Base-by-base conservation (phyloP, 37 sponge, comb jelly and placozoan genomes). In the Bolinopsis microptera region DNA sequence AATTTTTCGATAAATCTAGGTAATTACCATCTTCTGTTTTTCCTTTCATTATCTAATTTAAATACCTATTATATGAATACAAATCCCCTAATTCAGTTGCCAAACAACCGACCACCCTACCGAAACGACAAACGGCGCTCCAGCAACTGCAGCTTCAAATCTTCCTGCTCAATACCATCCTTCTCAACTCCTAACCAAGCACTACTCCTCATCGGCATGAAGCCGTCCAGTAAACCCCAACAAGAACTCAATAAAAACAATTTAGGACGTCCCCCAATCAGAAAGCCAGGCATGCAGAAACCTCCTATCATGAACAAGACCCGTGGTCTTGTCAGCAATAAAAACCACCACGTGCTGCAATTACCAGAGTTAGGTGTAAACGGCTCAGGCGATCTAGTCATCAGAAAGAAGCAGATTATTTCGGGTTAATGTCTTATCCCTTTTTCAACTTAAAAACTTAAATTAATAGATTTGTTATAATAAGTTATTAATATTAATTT, bases 101-200 rank as follows among this genome's bases (percentile, higher is more conserved):
- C 36, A 3, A 27, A 35, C 5, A 86, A 86, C 22, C 41, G 90
- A 86, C 90, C 90, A 40, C 26, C 26, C 2, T 72, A 72, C 26
- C 90, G 90, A 2, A 24, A 28, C 48, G 90, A 86, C 1, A 39
- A 86, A 34, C 25, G 61, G 0, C 32, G 90, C 8, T 86, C 26
- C 28, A 86, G 90, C 35, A 3, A 24, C 18, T 23, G 48, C 21
- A 32, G 28, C 27, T 72, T 72, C 26, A 86, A 86, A 34, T 41
- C 61, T 2, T 86, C 90, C 90, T 86, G 90, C 61, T 86, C 90
- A 13, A 86, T 86, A 0, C 90, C 90, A 28, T 41, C 61, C 30
- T 86, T 86, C 61, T 86, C 90, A 1, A 86, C 90, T 1, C 90
- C 90, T 26, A n/a, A 28, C 90, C 90, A 86, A 25, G 90, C 90